These are phyloP conservation scores for Chiloscyllium plagiosum DNA, from an alignment of 2,113 vertebrate species.

Conservation along the genomic window DNA sequence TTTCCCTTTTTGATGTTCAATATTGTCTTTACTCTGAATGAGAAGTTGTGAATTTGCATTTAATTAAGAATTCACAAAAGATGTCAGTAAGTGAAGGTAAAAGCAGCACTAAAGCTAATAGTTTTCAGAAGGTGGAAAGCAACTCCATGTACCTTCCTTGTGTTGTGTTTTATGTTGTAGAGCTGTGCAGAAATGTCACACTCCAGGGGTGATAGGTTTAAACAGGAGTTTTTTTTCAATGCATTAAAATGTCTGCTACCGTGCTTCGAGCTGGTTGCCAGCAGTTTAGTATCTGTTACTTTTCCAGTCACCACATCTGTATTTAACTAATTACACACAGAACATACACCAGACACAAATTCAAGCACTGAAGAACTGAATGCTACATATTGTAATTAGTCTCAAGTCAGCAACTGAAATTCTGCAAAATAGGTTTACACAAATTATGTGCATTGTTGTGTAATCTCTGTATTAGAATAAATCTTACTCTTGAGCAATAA, in stretches of 20 bases:
- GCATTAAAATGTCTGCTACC: background rate
- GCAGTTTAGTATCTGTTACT: background rate
- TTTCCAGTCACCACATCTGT: background rate
- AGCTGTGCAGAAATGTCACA: background rate
- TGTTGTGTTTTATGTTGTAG: background rate
- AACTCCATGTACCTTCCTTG: background rate
- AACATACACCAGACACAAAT: background rate
- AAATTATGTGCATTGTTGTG: background rate
- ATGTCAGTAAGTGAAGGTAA: background rate
- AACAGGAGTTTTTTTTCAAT: background rate
- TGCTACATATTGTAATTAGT: background rate
- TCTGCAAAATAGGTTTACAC: background rate
- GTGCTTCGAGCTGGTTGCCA: background rate
- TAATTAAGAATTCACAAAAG: background rate
- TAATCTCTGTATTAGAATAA: background rate
- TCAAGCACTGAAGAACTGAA: background rate
- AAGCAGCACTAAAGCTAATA: background rate
- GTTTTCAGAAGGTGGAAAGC: background rate
- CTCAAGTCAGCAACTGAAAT: background rate
- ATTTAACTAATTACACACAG: background rate
- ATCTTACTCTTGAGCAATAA: background rate
- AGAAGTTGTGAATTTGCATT: background rate
- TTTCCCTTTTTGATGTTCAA: background rate
- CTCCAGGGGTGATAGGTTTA: background rate
- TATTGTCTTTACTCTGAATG: background rate